These are phyloP conservation scores for Trididemnum clinides DNA, from an alignment of 23 tunicate species.

Conservation along the genomic window DNA sequence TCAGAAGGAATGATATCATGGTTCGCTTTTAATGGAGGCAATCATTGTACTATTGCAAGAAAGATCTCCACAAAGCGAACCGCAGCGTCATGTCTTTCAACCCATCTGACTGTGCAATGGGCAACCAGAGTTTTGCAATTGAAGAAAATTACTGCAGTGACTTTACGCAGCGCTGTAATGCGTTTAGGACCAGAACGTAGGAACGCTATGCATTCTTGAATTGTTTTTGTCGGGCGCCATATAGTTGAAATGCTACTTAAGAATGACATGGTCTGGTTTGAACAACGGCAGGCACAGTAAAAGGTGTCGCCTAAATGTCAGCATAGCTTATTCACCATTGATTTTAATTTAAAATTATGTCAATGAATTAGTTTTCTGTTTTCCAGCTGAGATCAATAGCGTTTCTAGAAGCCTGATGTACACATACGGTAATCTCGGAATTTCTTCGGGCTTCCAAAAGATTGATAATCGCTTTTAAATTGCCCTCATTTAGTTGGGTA, in stretches of 20 bases:
- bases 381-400: conserved; percentile 13
- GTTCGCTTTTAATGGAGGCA: not conserved
- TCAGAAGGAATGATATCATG: not conserved
- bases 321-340: not conserved
- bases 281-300: not conserved
- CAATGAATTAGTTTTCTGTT: not conserved
- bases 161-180: not conserved
- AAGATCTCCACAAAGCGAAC: not conserved
- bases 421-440: conserved; percentile 18
- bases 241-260: not conserved
- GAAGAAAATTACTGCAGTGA: not conserved
- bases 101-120: conserved; percentile 33
- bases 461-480: not conserved
- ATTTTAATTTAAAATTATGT: not conserved
- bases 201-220: conserved; percentile 5
- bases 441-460: not conserved
- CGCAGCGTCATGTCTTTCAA: conserved; percentile 45
- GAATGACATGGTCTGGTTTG: not conserved
- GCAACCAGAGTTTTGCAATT: not conserved
- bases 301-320: not conserved
- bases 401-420: conserved; percentile 24
- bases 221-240: not conserved
- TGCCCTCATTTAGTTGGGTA: not conserved
- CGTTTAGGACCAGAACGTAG: not conserved
- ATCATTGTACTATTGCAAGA: conserved; percentile 19